Base-by-base conservation (phyloP, 1,140 invertebrate genomes). In the Diachasmimorpha longicaudata region DNA sequence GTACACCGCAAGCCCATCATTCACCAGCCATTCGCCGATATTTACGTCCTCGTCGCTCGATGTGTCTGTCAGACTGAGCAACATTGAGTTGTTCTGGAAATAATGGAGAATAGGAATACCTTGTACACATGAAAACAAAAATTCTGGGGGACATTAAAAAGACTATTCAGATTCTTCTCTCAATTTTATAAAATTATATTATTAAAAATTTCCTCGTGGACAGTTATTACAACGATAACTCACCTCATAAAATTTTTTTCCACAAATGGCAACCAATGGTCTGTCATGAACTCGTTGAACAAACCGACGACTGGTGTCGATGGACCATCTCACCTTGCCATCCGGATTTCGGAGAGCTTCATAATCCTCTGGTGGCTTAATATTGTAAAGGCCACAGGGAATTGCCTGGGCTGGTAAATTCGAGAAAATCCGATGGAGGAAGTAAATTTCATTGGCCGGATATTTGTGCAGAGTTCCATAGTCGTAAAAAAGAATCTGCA, bases 401-500 rank as follows among this genome's bases (percentile, higher is more conserved):
- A 89, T 83, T 4, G 88, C 87, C 79, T 87, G 82, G 0, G 85
- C 84, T 6, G 86, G 83, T 9, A 88, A 14, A 23, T 16, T 0
- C 9, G 84, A 84, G 74, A 88, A 89, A 4, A 25, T 71, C 23
- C 82, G 79, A 58, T 85, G 80, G 9, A 89, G 79, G 72, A 82
- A 89, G 42, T 77, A 84, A 6, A 89, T 2, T 11, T 81, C 75
- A 0, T 82, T 48, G 6, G 82, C 55, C 14, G 76, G 11, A 77
- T 84, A 83, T 5, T 81, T 77, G 68, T 85, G 81, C 0, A 87
- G 21, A 8, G 88, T 89, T 0, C 88, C 88, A 68, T 81, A 89
- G 55, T 89, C 88, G 67, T 88, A 88, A 74, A 88, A 89, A 10
- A 84, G 44, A 36, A 89, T 71, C 88, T 89, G 55, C 44, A 80